Percentiles rank a stretch among this genome's conserved stretches.
These are phyloP conservation scores for Chrysolina haemoptera DNA, from an alignment of 2,888 invertebrate species.

Conservation along the genomic window DNA sequence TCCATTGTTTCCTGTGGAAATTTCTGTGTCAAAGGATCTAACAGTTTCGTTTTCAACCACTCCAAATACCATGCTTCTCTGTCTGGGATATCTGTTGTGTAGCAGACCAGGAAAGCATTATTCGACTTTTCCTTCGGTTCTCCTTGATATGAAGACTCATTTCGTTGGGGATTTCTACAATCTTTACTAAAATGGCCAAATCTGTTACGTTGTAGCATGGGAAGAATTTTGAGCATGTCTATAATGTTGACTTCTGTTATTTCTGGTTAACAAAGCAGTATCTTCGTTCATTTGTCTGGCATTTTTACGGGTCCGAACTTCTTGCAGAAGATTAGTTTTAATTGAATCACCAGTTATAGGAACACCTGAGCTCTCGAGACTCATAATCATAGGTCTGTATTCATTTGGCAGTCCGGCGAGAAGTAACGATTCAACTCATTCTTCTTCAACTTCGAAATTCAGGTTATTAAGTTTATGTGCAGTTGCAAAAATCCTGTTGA, in stretches of 20 bases:
- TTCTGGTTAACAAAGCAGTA: neutral
- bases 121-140: neutral
- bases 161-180: neutral
- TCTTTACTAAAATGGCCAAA: neutral
- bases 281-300: too few species aligned
- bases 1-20: neutral
- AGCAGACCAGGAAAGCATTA: neutral
- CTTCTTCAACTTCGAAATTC: neutral
- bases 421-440: neutral
- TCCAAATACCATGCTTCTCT: neutral
- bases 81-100: neutral
- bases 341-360: neutral
- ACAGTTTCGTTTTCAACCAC: neutral
- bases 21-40: neutral
- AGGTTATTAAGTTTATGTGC: neutral
- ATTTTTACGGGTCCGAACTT: too few species aligned
- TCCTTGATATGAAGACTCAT: neutral
- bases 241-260: neutral
- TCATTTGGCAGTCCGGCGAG: neutral
- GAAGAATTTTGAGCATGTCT: neutral
- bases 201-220: neutral
- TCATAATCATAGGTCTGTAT: neutral
- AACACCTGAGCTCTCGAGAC: neutral
- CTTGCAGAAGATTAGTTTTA: neutral
- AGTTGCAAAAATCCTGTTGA: slow-evolving; percentile 17